Evolutionary conservation across 2,888 invertebrate species (phyloP), one percentile per base, ranked within the genome.

Genomic region (Lacanobia oleracea): DNA sequence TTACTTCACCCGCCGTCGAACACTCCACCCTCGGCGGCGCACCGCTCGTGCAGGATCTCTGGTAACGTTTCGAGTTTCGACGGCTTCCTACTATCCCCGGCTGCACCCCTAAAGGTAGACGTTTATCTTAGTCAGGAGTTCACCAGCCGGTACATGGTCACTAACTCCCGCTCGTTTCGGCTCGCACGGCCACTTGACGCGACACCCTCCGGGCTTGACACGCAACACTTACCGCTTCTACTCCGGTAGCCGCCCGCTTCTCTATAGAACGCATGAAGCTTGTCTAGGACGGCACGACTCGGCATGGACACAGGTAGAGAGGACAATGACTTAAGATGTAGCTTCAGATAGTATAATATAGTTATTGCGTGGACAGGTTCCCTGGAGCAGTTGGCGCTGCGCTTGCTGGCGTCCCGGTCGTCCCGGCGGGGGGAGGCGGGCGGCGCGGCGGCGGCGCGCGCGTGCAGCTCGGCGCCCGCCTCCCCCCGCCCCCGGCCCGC

Each of bases 401-500:
- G 95, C 2, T 83, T 95, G 82, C 84, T 95, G 63, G 95, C 95
- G 77, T 93, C 94, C 16, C 92, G 86, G 1, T 64, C 77, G 12
- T 82, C 85, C 0, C 74, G 79, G 1, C 78, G 93, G 9, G 88
- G 68, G 14, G 57, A 57, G 0, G 6, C 3, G 23, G 50, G 88
- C 56, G 72, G 83, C 18, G 67, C 75, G 68, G 75, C 67, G 21
- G 68, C 67, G 64, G 75, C 23, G 53, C 90, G 94, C 2, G 94
- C 91, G 89, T 92, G 92, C 69, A 91, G 92, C 81, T 95, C 95
- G 0, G 95, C 96, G 78, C 95, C 95, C 0, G 96, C 97, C 57
- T 96, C 97, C 0, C 97, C 96, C 5, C 59, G 97, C 0, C 96
- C 96, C 6, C 59, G 97, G 97, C 53, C 98, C 97, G 70, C 98